Percentiles rank a stretch among this genome's conserved stretches.
Conservation (phyloP, 2,113 vertebrate species). For the Erpornis zantholeuca region DNA sequence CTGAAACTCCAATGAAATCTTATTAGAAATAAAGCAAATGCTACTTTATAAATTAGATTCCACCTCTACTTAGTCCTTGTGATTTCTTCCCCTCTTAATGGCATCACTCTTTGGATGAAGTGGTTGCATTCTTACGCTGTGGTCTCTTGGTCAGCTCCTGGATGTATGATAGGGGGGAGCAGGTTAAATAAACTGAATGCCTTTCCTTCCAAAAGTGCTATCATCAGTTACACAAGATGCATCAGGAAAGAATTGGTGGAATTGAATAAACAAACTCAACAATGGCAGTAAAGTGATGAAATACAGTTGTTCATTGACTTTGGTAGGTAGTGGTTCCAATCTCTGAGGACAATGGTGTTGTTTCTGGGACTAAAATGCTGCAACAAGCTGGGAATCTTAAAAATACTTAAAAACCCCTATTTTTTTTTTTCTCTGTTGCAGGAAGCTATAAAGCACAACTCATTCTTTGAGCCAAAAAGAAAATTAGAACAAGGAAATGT, state of each 20-base stretch:
- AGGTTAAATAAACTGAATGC: not conserved
- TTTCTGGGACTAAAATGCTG: not conserved
- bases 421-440: constrained; percentile 24
- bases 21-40: not conserved
- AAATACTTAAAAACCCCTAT: not conserved
- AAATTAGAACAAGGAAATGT: constrained; percentile 73
- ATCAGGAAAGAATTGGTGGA: not conserved
- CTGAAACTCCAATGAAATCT: not conserved
- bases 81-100: not conserved
- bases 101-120: not conserved
- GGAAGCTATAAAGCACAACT: constrained; percentile 73
- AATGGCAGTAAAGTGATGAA: not conserved
- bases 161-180: not conserved
- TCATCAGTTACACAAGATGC: not conserved
- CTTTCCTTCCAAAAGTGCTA: not conserved
- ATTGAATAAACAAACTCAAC: not conserved
- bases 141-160: not conserved
- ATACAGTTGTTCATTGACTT: not conserved
- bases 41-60: not conserved
- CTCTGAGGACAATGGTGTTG: not conserved
- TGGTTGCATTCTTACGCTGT: not conserved
- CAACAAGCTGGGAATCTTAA: not conserved
- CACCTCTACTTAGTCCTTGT: not conserved
- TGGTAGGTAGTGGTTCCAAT: not conserved
- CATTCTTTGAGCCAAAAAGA: constrained; percentile 64